phyloP scores from a whole-genome alignment of 2,888 invertebrate species.

The Papilio demoleus region DNA sequence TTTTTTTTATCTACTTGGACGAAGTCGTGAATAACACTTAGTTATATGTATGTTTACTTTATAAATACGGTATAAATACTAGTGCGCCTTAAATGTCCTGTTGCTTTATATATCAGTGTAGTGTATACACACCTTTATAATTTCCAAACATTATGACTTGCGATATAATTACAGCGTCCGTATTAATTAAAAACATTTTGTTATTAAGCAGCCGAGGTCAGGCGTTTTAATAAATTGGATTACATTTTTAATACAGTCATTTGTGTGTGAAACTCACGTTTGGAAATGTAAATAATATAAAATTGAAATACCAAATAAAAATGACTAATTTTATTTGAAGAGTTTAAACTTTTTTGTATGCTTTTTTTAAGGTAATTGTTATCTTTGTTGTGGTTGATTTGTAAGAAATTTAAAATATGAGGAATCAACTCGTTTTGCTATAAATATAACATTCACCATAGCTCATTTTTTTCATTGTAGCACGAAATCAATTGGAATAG shows the following conservation, averaged over 20 bases:
- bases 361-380: too few relatives aligned
- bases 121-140: conserved; percentile 25
- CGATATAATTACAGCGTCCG: conserved; percentile 31
- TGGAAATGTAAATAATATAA: not conserved
- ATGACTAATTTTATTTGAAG: not conserved
- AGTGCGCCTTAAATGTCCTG: not conserved
- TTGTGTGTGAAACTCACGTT: not conserved
- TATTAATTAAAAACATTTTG: conserved; percentile 39
- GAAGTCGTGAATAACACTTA: too few relatives aligned
- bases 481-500: too few relatives aligned
- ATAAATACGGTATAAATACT: not conserved
- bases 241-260: conserved; percentile 9
- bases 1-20: too few relatives aligned
- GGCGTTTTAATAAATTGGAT: conserved; percentile 33
- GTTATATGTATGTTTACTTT: not conserved
- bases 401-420: too few relatives aligned
- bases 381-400: too few relatives aligned
- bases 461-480: too few relatives aligned
- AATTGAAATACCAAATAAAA: not conserved
- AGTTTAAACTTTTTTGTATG: too few relatives aligned
- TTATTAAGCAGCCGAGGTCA: conserved; percentile 35
- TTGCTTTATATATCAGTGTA: not conserved
- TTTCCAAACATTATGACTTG: conserved; percentile 19
- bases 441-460: too few relatives aligned
- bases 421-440: too few relatives aligned